Conservation (phyloP, 2,797 vertebrate genomes). For the Echiichthys vipera region DNA sequence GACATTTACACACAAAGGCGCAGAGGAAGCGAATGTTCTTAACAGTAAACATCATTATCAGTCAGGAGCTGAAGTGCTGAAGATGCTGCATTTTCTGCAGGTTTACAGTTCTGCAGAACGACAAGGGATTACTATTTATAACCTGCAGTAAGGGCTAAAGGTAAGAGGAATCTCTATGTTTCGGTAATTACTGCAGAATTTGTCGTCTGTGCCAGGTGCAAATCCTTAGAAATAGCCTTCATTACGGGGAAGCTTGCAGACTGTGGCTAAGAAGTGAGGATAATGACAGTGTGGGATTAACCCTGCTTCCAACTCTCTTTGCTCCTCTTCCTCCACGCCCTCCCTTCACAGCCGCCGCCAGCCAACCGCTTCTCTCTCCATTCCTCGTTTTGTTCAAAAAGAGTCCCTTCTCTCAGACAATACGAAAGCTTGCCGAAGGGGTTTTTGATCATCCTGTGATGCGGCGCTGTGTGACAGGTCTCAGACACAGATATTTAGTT, state of each 20-base stretch:
- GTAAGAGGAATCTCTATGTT: conserved; percentile 56
- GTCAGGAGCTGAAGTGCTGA: conserved; percentile 40
- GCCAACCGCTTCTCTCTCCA: conserved; percentile 37
- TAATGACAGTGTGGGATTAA: conserved; percentile 80
- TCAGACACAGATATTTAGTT: conserved; percentile 77
- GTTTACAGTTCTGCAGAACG: conserved; percentile 52
- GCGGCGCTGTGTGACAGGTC: conserved; percentile 71
- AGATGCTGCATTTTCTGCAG: conserved; percentile 41
- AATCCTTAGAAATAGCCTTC: conserved; percentile 75
- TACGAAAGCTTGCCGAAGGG: conserved; percentile 58
- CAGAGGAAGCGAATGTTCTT: conserved; percentile 19
- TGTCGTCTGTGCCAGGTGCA: conserved; percentile 61
- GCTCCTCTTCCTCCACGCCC: conserved; percentile 55
- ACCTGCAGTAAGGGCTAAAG: conserved; percentile 52
- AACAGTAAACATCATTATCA: conserved; percentile 64
- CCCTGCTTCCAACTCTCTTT: conserved; percentile 64
- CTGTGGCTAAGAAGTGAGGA: conserved; percentile 70
- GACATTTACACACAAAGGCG: conserved; percentile 14
- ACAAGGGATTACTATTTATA: conserved; percentile 61
- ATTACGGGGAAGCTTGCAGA: conserved; percentile 62
- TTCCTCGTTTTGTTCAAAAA: conserved; percentile 48
- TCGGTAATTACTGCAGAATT: conserved; percentile 70
- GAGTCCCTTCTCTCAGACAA: conserved; percentile 69
- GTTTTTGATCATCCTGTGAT: conserved; percentile 78
- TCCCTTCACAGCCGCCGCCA: conserved; percentile 28